A percentile compares a stretch with the other conserved stretches of the same genome.
Evolutionary conservation across 2,113 vertebrate species (phyloP).

Genomic region (Thunnus maccoyii): DNA sequence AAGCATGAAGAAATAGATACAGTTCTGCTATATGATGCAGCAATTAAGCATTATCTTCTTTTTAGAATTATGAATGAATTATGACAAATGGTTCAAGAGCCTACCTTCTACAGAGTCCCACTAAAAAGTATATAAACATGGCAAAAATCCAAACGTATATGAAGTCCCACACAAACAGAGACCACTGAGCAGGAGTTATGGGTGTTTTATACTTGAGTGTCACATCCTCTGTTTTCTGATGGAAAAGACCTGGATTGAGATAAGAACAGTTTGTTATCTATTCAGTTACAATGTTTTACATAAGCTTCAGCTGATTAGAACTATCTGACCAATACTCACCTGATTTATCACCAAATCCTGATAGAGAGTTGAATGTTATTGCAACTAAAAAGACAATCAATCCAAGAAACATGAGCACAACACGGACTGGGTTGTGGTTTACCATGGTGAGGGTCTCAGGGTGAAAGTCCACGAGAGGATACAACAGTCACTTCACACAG

Average conservation of each 20-base stretch:
- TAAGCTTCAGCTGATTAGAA: background rate
- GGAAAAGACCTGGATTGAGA: constrained; percentile 67
- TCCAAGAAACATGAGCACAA: constrained; percentile 65
- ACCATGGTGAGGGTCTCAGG: constrained; percentile 48
- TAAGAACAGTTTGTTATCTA: background rate
- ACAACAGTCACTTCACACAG: background rate
- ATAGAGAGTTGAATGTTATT: constrained; percentile 63
- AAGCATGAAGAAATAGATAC: constrained; percentile 17
- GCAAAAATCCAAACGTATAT: constrained; percentile 67
- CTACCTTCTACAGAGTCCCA: constrained; percentile 78
- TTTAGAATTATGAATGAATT: constrained; percentile 1
- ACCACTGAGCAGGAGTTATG: constrained; percentile 74
- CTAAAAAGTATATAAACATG: constrained; percentile 73
- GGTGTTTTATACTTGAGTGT: constrained; percentile 67
- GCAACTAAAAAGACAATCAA: constrained; percentile 56
- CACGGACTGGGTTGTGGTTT: constrained; percentile 22
- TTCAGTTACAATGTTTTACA: background rate
- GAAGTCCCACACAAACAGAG: constrained; percentile 78
- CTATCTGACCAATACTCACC: constrained; percentile 48
- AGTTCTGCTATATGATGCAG: background rate
- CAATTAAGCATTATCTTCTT: background rate
- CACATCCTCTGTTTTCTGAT: constrained; percentile 70
- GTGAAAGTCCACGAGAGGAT: constrained; percentile 37
- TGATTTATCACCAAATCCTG: constrained; percentile 59
- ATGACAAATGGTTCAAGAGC: background rate